Percentiles rank a stretch among this genome's conserved stretches.
Evolutionary conservation across 2,888 invertebrate species (phyloP).

Genomic region (Metellina segmentata): DNA sequence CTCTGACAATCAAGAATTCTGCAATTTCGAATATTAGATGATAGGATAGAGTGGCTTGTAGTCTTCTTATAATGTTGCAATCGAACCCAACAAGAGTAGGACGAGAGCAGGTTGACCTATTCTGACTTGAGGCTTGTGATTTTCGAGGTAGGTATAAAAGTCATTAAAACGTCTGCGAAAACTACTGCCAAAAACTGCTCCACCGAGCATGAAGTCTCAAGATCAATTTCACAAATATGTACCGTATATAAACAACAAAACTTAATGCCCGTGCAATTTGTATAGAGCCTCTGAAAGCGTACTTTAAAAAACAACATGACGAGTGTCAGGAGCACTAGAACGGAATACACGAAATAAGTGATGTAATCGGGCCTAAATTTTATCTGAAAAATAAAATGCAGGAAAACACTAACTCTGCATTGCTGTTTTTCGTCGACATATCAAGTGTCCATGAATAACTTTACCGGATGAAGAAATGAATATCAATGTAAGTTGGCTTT

Average conservation of each 20-base stretch:
- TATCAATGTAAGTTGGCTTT: no score
- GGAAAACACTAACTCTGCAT: neutral
- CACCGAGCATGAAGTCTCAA: neutral
- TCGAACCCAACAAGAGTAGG: neutral
- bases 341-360: neutral
- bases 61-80: neutral
- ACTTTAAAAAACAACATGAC: neutral
- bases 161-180: neutral
- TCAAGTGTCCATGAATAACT: neutral
- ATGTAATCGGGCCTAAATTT: neutral
- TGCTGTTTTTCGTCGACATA: neutral
- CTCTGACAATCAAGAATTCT: neutral
- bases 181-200: neutral
- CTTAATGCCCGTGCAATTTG: neutral
- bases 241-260: neutral
- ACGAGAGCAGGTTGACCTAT: neutral
- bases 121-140: neutral
- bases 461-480: no score
- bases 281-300: neutral
- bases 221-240: neutral
- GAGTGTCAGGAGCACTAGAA: neutral
- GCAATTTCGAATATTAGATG: constrained; percentile 4
- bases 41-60: neutral
- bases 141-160: no score
- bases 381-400: neutral